Conservation (phyloP, 2,888 invertebrate species). For the Drosophila yooni region DNA sequence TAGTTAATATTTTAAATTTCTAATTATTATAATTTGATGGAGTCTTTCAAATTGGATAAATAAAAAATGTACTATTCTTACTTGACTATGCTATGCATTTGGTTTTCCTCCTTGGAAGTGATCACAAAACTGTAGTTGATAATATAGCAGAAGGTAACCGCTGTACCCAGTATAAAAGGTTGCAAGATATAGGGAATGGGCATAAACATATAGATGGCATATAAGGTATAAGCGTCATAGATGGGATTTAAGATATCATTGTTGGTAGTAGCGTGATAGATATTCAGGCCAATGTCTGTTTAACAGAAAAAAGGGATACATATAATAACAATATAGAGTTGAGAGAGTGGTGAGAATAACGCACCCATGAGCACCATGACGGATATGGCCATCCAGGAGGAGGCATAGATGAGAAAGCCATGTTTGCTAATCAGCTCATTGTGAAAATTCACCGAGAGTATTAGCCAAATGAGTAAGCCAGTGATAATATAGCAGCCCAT, state of each 20-base stretch:
- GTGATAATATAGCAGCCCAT: slow-evolving; percentile 82
- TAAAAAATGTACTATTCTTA: slow-evolving; percentile 5
- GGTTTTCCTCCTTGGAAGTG: slow-evolving; percentile 73
- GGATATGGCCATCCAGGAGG: slow-evolving; percentile 85
- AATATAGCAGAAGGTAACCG: slow-evolving; percentile 89
- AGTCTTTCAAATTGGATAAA: background rate
- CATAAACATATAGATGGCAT: slow-evolving; percentile 93
- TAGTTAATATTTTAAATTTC: background rate
- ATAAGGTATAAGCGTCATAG: slow-evolving; percentile 89
- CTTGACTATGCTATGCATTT: slow-evolving; percentile 86
- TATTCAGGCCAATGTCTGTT: slow-evolving; percentile 88
- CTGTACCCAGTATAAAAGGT: slow-evolving; percentile 89
- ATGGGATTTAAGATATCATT: slow-evolving; percentile 88
- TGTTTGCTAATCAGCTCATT: slow-evolving; percentile 83
- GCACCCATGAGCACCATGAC: slow-evolving; percentile 87
- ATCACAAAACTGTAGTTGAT: slow-evolving; percentile 86
- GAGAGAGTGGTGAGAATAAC: background rate
- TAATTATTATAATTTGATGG: background rate
- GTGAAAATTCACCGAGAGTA: slow-evolving; percentile 83
- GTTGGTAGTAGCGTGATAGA: slow-evolving; percentile 87
- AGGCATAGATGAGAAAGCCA: slow-evolving; percentile 83
- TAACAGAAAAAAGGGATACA: background rate
- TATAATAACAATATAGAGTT: background rate
- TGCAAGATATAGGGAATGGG: slow-evolving; percentile 91
- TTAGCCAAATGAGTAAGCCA: slow-evolving; percentile 81